Base-by-base conservation (phyloP, 2,888 invertebrate species). In the Xestoiulus laeticollis region DNA sequence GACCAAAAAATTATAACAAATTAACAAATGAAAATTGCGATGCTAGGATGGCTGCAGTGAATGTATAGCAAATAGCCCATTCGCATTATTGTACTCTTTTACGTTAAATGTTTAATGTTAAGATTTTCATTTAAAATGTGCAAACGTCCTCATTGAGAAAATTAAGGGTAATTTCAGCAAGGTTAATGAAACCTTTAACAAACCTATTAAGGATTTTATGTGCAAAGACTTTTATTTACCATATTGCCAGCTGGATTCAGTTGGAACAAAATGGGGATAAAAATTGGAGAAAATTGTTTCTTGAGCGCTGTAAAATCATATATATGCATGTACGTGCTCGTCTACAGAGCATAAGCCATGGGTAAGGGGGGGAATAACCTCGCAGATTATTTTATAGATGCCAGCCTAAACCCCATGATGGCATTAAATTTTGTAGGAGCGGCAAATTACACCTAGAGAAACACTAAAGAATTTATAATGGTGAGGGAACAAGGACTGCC, bases 331-430 rank as follows among this genome's bases (percentile, higher is more conserved):
- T 48, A 48, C 22, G 59, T 8, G 59, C 78, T 14, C 3, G 30
- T 78, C 12, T 78, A 30, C 30, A 16, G 78, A 30, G 16, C 30
- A 78, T 78, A 78, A 78, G 30, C 78, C 78, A 78, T 6, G 78
- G 30, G 30, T 78, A 30, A 78, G 78, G 78, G 48, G n/a, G 78
- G 78, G 78, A 78, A 78, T 78, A 78, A 78, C 78, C 78, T 78
- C 30, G 78, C 78, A 78, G 30, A 78, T 78, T 78, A 78, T 32
- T 78, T 78, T 78, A 78, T 78, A 78, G 78, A 78, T 78, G 78
- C 30, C 30, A 78, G 78, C 16, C 30, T 78, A 78, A 78, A 32
- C 78, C 78, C 78, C 78, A 78, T 30, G 78, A 32, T 32, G 78
- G 30, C 78, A 78, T 78, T 78, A 78, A 78, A 78, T 78, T 78